Conservation (phyloP, 1,140 invertebrate genomes). For the Nasonia giraulti region DNA sequence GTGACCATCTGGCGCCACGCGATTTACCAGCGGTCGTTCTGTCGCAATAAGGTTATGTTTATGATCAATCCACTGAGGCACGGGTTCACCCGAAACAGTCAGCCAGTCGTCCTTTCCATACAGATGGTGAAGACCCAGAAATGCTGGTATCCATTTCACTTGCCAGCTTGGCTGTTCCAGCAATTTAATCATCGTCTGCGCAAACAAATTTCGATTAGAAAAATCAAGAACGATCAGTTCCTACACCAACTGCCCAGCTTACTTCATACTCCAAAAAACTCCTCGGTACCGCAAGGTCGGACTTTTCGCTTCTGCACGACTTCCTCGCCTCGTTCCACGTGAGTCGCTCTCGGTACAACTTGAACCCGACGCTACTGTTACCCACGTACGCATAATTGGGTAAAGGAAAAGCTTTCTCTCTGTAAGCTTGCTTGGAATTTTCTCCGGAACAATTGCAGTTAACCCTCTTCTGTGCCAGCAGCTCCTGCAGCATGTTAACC, state of each 20-base stretch:
- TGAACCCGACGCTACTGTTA: background rate
- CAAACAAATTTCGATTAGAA: too few species aligned
- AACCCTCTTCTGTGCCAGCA: background rate
- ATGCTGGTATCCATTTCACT: background rate
- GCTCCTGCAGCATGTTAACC: background rate
- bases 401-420: background rate
- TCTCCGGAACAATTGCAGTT: background rate
- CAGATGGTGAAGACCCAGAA: background rate
- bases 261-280: background rate
- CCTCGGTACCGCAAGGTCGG: conserved; percentile 54
- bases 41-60: too few species aligned
- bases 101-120: conserved; percentile 14
- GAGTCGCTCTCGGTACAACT: background rate
- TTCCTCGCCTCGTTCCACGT: conserved; percentile 34
- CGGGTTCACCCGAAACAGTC: background rate
- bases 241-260: too few species aligned
- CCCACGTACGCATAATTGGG: background rate
- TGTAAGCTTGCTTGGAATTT: background rate
- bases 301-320: background rate
- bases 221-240: too few species aligned
- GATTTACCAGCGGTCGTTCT: too few species aligned
- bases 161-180: too few species aligned
- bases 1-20: background rate
- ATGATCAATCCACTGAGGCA: too few species aligned
- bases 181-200: background rate